Base-by-base conservation (phyloP, 2,113 vertebrate species). In the Anthoscopus minutus region DNA sequence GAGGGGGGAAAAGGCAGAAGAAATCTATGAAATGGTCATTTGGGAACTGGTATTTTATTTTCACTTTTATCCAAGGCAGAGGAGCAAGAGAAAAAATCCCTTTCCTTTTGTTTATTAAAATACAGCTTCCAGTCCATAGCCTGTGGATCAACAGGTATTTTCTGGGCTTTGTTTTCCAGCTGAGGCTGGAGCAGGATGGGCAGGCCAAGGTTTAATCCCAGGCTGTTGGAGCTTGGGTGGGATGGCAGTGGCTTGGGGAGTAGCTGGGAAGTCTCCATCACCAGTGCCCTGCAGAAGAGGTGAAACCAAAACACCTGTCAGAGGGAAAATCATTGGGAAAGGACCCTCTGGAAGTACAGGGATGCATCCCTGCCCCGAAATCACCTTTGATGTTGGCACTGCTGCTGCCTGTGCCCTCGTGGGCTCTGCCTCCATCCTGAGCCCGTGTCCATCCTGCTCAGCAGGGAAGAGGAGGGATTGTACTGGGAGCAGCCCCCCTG, bases 11-110 rank as follows among this genome's bases (percentile, higher is more conserved):
- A 61, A 38, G 91, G 60, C 73, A 76, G 53, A 64, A 93, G 38
- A 9, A 13, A 50, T 85, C 79, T 91, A 25, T 82, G 81, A 95
- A 95, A 92, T 1, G 38, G 74, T 89, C 93, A 91, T 86, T 86
- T 96, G 96, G 95, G 94, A 97, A 85, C 90, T 33, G 84, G 33
- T 74, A 25, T 95, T 95, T 93, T 93, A 95, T 96, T 96, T 88
- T 85, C 54, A 25, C 81, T 71, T 86, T 85, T 33, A 37, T 77
- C 85, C 60, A 35, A 85, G 65, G 87, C n/a, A 56, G 70, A 94
- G 74, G 7, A 70, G 42, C 0, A 10, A 61, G n/a, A 86, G 64
- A 53, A 40, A 67, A 96, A 87, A 89, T 9, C 84, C 60, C 76
- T 90, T 92, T 50, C 79, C 4, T 2, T 78, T 93, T 86, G 76